Evolutionary conservation across 2,797 vertebrate species (phyloP).

Genomic region (Champsocephalus gunnari): DNA sequence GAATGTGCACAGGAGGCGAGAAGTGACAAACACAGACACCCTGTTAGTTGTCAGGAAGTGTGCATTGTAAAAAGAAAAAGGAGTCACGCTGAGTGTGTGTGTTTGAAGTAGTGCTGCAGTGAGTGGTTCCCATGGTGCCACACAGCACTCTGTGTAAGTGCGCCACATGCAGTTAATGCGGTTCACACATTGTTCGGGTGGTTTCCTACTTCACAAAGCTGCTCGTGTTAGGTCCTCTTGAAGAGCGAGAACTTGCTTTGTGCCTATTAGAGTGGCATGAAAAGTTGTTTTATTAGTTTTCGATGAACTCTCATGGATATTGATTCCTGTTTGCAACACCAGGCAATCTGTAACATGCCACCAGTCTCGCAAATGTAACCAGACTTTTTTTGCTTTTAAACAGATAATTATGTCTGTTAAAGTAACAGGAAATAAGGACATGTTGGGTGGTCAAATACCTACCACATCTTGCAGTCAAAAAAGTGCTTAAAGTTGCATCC

Average conservation of each 20-base stretch:
- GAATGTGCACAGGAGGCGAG: slow-evolving; percentile 80
- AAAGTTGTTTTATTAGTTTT: slow-evolving; percentile 3
- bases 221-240: slow-evolving; percentile 33
- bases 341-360: background rate
- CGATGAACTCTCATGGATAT: background rate
- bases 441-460: slow-evolving; percentile 40
- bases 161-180: slow-evolving; percentile 66
- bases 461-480: slow-evolving; percentile 6
- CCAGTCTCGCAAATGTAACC: background rate
- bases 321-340: background rate
- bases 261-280: slow-evolving; percentile 24
- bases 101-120: slow-evolving; percentile 76
- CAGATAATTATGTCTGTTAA: slow-evolving; percentile 3
- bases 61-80: slow-evolving; percentile 74
- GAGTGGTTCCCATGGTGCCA: slow-evolving; percentile 65
- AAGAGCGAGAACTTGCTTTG: slow-evolving; percentile 16
- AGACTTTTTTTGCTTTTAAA: slow-evolving; percentile 4
- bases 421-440: slow-evolving; percentile 24
- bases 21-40: slow-evolving; percentile 71
- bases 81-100: slow-evolving; percentile 62
- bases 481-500: background rate
- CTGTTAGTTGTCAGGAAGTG: slow-evolving; percentile 81
- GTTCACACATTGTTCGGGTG: slow-evolving; percentile 65
- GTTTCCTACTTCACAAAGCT: slow-evolving; percentile 59
- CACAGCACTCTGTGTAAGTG: slow-evolving; percentile 54